Base-by-base conservation (phyloP, 2,888 invertebrate genomes). In the Meloe dianella region DNA sequence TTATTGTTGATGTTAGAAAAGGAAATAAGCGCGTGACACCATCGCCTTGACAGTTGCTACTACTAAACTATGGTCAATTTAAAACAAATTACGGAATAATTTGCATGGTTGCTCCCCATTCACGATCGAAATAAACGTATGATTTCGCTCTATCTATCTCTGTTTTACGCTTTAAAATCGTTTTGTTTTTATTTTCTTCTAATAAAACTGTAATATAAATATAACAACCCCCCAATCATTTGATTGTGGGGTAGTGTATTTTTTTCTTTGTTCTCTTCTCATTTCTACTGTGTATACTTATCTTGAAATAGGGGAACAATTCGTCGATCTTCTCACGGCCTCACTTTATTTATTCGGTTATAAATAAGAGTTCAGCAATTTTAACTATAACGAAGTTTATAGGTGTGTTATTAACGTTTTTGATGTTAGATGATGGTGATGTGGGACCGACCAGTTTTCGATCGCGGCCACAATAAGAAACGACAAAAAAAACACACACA, bases 81-180 rank as follows among this genome's bases (percentile, higher is more conserved):
- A 71, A 71, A 71, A 69, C 64, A 66, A 71, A 71, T 71, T 71
- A 71, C 67, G 61, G 62, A 69, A 71, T 67, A 66, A 69, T 69
- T 64, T 67, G 68, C 65, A 65, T 66, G 71, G 58, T 68, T 63
- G 56, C 67, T 63, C 61, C 65, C 63, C 62, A 47, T 65, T 64
- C 47, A 47, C 61, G 54, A 57, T 63, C 30, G 32, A 54, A n/a
- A 60, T 22, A 24, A 35, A 60, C n/a, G 57, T 17, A 35, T 63
- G 20, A 10, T 20, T 10, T 8, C 10, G 9, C 20, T 10, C 47
- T n/a, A 47, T 47, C 20, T 20, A 3, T 9, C 47, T 27, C 27
- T 27, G 2, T 27, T 27, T 27, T n/a, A n/a, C 27, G 2, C 27
- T 27, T 27, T 27, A 27, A 27, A 27, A 14, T 7, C 1, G 7